Conservation (phyloP, 2,797 vertebrate species). For the Parambassis ranga region DNA sequence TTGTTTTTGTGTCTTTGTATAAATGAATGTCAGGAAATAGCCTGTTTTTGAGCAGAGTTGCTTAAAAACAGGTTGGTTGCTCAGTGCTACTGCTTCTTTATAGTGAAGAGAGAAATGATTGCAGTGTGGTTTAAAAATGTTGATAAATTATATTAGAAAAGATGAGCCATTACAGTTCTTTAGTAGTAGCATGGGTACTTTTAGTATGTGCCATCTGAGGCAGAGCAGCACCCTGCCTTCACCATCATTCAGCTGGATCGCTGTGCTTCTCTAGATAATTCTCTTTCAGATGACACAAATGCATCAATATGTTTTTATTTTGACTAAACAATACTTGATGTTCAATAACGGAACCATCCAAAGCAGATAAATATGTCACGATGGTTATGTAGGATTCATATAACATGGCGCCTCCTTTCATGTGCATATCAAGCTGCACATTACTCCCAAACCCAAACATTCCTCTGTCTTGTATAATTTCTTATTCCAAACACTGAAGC, state of each 20-base stretch:
- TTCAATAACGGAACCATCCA: background rate
- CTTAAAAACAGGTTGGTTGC: no score
- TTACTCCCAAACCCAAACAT: constrained; percentile 14
- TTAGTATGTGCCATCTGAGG: background rate
- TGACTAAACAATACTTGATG: background rate
- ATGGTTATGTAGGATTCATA: background rate
- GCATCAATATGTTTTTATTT: background rate
- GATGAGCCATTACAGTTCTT: background rate
- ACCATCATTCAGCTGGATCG: background rate
- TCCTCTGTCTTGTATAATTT: constrained; percentile 8
- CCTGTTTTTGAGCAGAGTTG: no score
- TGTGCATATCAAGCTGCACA: constrained; percentile 22
- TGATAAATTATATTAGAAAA: background rate
- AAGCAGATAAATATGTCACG: constrained; percentile 4
- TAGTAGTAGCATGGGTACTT: constrained; percentile 4
- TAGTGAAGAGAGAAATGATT: background rate
- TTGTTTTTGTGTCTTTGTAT: no score
- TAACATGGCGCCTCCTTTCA: background rate
- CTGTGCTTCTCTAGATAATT: background rate
- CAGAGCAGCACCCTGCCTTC: background rate
- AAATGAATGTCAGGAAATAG: no score
- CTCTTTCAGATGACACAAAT: background rate
- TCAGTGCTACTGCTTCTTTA: no score
- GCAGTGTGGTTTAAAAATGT: background rate
- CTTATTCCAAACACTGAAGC: background rate